Percentiles rank a stretch among this genome's conserved stretches.
These are phyloP conservation scores for Eleginops maclovinus DNA, from an alignment of 2,113 vertebrate species.

Conservation along the genomic window DNA sequence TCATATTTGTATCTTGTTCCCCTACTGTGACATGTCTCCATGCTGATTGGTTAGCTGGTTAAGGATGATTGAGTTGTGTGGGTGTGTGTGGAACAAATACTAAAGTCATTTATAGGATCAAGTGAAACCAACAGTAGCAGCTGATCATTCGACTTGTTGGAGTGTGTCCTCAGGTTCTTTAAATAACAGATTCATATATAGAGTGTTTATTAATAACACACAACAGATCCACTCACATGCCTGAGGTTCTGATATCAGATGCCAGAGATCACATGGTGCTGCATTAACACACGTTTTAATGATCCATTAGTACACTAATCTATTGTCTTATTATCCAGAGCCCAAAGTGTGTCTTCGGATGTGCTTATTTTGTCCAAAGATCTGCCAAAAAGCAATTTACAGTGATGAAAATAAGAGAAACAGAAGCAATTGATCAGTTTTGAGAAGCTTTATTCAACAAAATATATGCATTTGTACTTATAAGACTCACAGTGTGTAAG, in stretches of 20 bases:
- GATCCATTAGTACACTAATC: not conserved
- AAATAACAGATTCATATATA: slow-evolving; percentile 8
- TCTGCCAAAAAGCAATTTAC: not conserved
- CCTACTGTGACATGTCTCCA: too few species aligned
- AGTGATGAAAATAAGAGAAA: not conserved
- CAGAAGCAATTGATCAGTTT: not conserved
- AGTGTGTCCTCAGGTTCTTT: not conserved
- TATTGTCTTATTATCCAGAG: too few species aligned
- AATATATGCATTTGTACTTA: not conserved
- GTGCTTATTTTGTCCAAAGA: not conserved
- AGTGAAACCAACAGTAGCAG: not conserved
- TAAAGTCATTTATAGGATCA: not conserved
- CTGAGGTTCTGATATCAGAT: not conserved
- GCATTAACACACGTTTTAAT: not conserved
- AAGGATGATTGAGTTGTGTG: not conserved
- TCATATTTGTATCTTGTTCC: too few species aligned
- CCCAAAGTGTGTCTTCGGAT: not conserved
- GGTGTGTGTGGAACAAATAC: not conserved
- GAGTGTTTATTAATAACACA: slow-evolving; percentile 39
- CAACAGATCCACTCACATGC: not conserved
- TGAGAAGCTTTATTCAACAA: not conserved
- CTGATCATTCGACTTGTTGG: not conserved
- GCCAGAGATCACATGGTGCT: not conserved
- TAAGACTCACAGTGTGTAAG: too few species aligned
- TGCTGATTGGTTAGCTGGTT: too few species aligned